Evolutionary conservation across 2,888 invertebrate species (phyloP).

Genomic region (Toxonevra muliebris): DNA sequence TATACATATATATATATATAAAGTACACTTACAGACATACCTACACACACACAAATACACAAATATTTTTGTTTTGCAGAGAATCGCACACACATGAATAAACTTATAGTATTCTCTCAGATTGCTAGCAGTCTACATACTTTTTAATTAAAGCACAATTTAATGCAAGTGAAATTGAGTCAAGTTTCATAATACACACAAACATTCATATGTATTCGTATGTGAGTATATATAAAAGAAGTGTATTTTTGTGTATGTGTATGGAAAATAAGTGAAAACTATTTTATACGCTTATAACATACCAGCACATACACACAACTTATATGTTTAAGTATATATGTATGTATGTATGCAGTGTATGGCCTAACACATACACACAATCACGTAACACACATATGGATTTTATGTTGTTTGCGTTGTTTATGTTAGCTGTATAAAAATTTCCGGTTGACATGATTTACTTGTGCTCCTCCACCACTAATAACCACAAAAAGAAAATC

Average conservation of each 20-base stretch:
- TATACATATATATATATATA: neutral
- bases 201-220: too few species aligned
- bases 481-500: too few species aligned
- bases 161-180: neutral
- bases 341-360: neutral
- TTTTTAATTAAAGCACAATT: slow-evolving; percentile 17
- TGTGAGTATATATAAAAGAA: too few species aligned
- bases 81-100: neutral
- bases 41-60: slow-evolving; percentile 4
- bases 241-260: neutral
- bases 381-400: neutral
- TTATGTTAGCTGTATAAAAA: slow-evolving; percentile 17
- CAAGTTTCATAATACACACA: too few species aligned
- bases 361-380: slow-evolving; percentile 4
- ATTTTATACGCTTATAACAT: slow-evolving; percentile 20
- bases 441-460: slow-evolving; percentile 34
- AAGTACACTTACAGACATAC: neutral
- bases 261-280: slow-evolving; percentile 18
- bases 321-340: neutral
- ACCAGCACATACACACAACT: too few species aligned
- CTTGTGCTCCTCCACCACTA: neutral
- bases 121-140: neutral
- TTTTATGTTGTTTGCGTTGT: neutral
- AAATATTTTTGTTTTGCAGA: neutral
- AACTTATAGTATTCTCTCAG: neutral